These are phyloP conservation scores for Harpegnathos saltator DNA, from an alignment of 1,140 invertebrate genomes.

Conservation along the genomic window DNA sequence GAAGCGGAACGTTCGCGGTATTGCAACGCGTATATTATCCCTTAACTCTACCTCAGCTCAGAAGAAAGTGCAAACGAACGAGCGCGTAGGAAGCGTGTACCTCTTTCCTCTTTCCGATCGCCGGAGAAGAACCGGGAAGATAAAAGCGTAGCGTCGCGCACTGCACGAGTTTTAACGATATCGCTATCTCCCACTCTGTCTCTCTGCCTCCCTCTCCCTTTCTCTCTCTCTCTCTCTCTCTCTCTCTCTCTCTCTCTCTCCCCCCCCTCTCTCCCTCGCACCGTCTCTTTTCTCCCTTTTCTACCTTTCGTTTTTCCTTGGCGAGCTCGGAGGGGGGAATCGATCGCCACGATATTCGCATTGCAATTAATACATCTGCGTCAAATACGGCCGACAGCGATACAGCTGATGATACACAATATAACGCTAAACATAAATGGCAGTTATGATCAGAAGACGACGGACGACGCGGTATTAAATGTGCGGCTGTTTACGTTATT, in stretches of 20 bases:
- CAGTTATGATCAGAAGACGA: neutral
- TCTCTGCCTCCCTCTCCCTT: neutral
- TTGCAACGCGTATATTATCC: neutral
- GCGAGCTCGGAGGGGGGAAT: neutral
- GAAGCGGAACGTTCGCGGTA: conserved; percentile 8
- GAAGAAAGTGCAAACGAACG: neutral
- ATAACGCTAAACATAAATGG: neutral
- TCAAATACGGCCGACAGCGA: neutral
- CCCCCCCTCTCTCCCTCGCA: no score
- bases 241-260: no score
- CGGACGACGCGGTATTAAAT: neutral
- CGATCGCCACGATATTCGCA: neutral
- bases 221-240: neutral
- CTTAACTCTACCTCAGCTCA: no score
- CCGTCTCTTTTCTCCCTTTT: no score
- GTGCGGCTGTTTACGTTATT: conserved; percentile 24
- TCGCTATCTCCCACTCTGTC: neutral
- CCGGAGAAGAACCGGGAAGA: neutral
- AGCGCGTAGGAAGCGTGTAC: neutral
- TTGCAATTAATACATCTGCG: neutral
- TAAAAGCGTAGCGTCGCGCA: no score
- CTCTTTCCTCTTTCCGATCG: neutral
- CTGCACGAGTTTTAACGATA: neutral
- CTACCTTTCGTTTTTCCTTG: neutral
- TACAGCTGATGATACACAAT: neutral